These are phyloP conservation scores for Hybos culiciformis DNA, from an alignment of 2,888 invertebrate genomes.

Conservation along the genomic window DNA sequence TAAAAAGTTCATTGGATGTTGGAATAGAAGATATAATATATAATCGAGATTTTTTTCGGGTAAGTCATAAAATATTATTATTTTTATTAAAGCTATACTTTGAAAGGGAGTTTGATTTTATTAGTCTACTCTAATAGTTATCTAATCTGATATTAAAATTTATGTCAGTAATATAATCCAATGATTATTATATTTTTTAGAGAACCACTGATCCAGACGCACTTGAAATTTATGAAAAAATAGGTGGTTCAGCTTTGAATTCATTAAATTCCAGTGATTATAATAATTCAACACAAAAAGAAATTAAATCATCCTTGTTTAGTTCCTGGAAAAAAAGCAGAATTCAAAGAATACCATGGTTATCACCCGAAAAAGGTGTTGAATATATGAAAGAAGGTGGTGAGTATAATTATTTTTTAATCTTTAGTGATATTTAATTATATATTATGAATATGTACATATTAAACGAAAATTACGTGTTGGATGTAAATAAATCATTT, in stretches of 20 bases:
- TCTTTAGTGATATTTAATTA: no score
- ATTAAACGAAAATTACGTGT: no score
- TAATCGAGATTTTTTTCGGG: constrained; percentile 49
- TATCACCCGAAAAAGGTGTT: neutral
- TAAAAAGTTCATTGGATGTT: constrained; percentile 43
- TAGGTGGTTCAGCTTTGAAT: neutral
- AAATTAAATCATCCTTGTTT: neutral
- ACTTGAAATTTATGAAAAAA: neutral
- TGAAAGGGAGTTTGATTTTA: no score
- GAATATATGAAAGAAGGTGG: neutral
- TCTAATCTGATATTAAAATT: neutral
- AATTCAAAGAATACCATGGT: neutral
- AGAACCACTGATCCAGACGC: neutral
- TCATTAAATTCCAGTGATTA: neutral
- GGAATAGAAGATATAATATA: constrained; percentile 52
- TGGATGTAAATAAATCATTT: no score
- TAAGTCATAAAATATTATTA: constrained; percentile 28
- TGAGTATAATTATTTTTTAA: no score
- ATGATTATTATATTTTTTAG: no score
- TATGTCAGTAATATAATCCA: no score
- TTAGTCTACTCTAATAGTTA: neutral
- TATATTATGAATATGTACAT: no score
- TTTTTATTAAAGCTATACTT: no score
- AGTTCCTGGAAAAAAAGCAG: neutral
- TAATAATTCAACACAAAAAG: neutral